Evolutionary conservation across 2,113 vertebrate genomes (phyloP), one percentile per base, ranked within the genome.

Genomic region (Rostratula benghalensis): DNA sequence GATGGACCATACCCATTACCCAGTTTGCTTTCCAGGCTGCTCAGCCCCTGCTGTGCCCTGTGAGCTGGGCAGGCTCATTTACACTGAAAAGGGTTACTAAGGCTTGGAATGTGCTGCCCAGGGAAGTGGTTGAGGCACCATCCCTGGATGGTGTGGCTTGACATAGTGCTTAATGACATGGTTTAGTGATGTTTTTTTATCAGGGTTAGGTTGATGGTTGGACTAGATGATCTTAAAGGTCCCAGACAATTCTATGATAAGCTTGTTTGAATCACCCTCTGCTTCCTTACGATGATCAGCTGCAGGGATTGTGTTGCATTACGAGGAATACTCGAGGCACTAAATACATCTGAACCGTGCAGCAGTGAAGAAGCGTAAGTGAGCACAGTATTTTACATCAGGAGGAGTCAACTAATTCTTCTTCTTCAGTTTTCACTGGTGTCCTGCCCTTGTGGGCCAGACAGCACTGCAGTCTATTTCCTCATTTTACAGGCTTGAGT

Each of bases 271-370:
- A 61, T 24, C 48, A 15, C 14, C 59, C 37, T 35, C 68, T 1
- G 3, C 10, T 13, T 69, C 19, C 51, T 11, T 15, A 1, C 0
- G 20, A 25, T 2, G 6, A 39, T 0, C 0, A 1, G 54, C 14
- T 85, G 79, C 39, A 56, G 70, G 56, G 63, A 25, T 2, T 54
- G 24, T 21, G 23, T 11, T 6, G 25, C 27, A 20, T 13, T 5
- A 9, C 2, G 18, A 41, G 37, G 15, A 57, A 39, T 5, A 35
- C 28, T 12, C 3, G 10, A 33, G 63, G 54, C 45, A 64, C 51
- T 51, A 33, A 81, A 45, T 14, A 22, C 16, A 31, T 15, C 78
- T 31, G 31, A 11, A 37, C 31, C 4, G 11, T 1, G 39, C 23
- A 33, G 39, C 0, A 5, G 20, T 14, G 41, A 11, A 6, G 3